Evolutionary conservation across 1,140 invertebrate species (phyloP), one percentile per base, ranked within the genome.

Genomic region (Paralvinella palmiformis): DNA sequence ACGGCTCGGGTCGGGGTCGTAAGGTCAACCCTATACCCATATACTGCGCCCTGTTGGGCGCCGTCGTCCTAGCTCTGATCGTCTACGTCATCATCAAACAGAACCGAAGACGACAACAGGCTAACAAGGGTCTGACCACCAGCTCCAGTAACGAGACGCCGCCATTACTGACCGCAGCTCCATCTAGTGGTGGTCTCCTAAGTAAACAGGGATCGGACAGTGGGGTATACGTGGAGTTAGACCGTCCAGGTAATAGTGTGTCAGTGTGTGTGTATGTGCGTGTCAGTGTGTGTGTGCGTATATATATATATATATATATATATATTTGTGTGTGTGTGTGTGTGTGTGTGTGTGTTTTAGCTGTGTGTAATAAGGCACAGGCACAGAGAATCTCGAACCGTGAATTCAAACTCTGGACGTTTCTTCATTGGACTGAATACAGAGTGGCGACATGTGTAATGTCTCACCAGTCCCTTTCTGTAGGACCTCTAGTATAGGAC

Each of bases 41-140:
- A 36, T 69, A 69, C 53, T 69, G 68, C 29, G 58, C 67, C 35
- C 62, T 69, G 15, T 58, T 69, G 20, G 68, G 67, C 27, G 63
- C 63, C 22, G 45, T 69, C 5, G 63, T 69, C 13, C 35, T 69
- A 13, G 68, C 68, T 10, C 58, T 69, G 17, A 32, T 69, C 22
- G 50, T 69, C 59, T 69, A 69, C 48, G 68, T 69, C 27, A 53
- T 69, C 33, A 37, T 69, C 32, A 69, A 69, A 52, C 48, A 52
- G 24, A 10, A 29, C 48, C 24, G 48, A n/a, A 52, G 31, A 22
- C 15, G 31, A 6, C 24, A 52, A 52, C 48, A 52, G 48, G 31
- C 24, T 22, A 22, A 52, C 24, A 52, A 22, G 10, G 48, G 48
- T 27, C 24, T 52, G 24, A 29, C 31, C 7, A n/a, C n/a, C n/a